Evolutionary conservation across 2,888 invertebrate genomes (phyloP), one percentile per base, ranked within the genome.

Genomic region (Ectropis crepuscularia): DNA sequence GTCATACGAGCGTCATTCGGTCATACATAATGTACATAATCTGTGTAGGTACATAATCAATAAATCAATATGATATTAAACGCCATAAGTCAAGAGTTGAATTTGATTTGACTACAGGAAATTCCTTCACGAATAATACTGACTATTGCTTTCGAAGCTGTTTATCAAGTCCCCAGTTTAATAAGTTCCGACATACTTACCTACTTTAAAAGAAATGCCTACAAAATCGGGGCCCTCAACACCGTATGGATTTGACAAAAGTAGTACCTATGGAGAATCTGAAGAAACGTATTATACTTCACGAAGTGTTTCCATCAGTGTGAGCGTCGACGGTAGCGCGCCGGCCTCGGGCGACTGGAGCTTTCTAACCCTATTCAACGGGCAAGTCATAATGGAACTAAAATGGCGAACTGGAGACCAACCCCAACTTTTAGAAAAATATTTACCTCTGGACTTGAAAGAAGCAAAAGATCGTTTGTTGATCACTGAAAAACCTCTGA

Each of bases 401-500:
- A 86, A 77, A 74, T 92, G 91, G 92, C 12, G 58, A 1, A 48
- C 82, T 58, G 78, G 74, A 5, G 38, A 58, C 6, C 58, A 55
- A 28, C 39, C 41, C 6, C 41, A 41, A 10, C 11, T 61, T 10
- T 45, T 85, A 5, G 67, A 79, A 57, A 70, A 68, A 16, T 74
- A 79, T 49, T 65, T 87, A 36, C 77, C 81, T 2, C 16, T 90
- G 41, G 83, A 90, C 73, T 73, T 92, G 10, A 82, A 82, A 53
- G 80, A 86, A 12, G 53, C 72, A 41, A 46, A 43, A 47, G 64
- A 62, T 68, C 85, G 85, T 71, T 62, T 58, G 5, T 37, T 83
- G 28, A 53, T 87, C 12, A 82, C 85, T 0, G 82, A 86, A 57
- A 75, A 68, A 8, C 92, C 92, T n/a, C 70, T 92, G 37, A 72